Base-by-base conservation (phyloP, 2,888 invertebrate genomes). In the Dascillus cervinus region DNA sequence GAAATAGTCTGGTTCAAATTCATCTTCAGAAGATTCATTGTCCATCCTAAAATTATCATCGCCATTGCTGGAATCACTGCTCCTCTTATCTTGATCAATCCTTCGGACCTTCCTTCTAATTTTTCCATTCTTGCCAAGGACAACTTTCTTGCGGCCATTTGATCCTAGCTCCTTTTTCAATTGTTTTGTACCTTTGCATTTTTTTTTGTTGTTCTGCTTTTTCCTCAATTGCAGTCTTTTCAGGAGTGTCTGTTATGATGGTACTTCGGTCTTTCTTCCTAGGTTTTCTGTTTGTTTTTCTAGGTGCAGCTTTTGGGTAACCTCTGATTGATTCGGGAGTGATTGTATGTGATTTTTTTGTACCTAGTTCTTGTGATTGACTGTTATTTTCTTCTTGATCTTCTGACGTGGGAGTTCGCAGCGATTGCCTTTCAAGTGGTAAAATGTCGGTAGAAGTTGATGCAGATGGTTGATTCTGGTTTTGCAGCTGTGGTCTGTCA, bases 401-500 rank as follows among this genome's bases (percentile, higher is more conserved):
- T n/a, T n/a, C n/a, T n/a, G n/a, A n/a, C n/a, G n/a, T n/a, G n/a
- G n/a, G n/a, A n/a, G n/a, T n/a, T n/a, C n/a, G n/a, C n/a, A n/a
- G n/a, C n/a, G n/a, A n/a, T n/a, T n/a, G n/a, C n/a, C n/a, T n/a
- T n/a, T n/a, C n/a, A n/a, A n/a, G n/a, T n/a, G n/a, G n/a, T n/a
- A n/a, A n/a, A n/a, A n/a, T n/a, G n/a, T n/a, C n/a, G n/a, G n/a
- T n/a, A n/a, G n/a, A n/a, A n/a, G n/a, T n/a, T n/a, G n/a, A n/a
- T n/a, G n/a, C n/a, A n/a, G n/a, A n/a, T n/a, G n/a, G n/a, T n/a
- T n/a, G n/a, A n/a, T n/a, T n/a, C n/a, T n/a, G n/a, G n/a, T n/a
- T n/a, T n/a, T n/a, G n/a, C n/a, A n/a, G n/a, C n/a, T n/a, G n/a
- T 26, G 24, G 25, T 30, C 35, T 29, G 31, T 49, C 43, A 22